Conservation (phyloP, 2,888 invertebrate genomes). For the Apomyelois bistriatella region DNA sequence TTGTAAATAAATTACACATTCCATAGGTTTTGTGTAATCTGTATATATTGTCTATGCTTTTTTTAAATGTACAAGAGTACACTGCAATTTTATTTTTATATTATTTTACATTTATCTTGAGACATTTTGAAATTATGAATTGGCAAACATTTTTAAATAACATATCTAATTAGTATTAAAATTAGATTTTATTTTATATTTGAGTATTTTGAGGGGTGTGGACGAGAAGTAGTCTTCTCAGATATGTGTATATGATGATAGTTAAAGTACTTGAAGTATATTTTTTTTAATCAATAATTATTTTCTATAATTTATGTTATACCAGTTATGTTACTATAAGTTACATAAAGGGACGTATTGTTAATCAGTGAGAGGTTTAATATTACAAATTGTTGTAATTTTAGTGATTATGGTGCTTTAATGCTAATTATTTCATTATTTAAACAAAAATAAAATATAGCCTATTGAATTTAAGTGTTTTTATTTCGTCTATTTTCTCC, state of each 20-base stretch:
- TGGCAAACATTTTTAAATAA: neutral
- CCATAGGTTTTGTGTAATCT: constrained; percentile 19
- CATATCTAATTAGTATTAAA: neutral
- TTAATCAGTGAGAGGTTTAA: constrained; percentile 55
- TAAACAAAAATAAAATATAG: constrained; percentile 9
- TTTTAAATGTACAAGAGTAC: no score
- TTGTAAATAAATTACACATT: constrained; percentile 24
- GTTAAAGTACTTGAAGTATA: neutral
- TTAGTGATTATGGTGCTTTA: constrained; percentile 63
- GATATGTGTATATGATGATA: no score
- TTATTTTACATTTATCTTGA: neutral
- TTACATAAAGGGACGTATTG: constrained; percentile 19
- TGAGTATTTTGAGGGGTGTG: neutral
- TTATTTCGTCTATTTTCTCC: neutral
- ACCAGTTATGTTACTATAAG: constrained; percentile 3
- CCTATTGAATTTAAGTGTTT: neutral
- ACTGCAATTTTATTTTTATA: neutral
- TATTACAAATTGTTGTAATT: constrained; percentile 49
- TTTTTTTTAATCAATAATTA: constrained; percentile 3
- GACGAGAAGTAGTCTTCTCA: no score
- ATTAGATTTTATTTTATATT: neutral
- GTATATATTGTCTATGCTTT: constrained; percentile 10
- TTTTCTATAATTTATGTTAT: constrained; percentile 15
- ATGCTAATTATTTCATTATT: constrained; percentile 32
- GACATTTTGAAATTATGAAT: neutral